phyloP scores from a whole-genome alignment of 1,140 invertebrate species.

The Cyphomyrmex costatus region DNA sequence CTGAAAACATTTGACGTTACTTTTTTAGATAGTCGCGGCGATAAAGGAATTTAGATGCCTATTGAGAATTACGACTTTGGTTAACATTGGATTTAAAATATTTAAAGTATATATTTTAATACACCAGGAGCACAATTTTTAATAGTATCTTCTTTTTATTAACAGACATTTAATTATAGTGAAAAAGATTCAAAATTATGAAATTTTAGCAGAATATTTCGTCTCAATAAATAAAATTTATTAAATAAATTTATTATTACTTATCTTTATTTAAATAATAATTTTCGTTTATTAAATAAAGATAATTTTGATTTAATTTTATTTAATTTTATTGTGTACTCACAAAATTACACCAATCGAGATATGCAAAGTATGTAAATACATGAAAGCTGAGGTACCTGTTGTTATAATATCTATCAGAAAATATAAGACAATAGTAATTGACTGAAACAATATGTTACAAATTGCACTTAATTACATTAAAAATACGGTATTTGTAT shows the following conservation, averaged over 20 bases:
- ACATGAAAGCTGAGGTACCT: too few species aligned
- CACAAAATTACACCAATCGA: too few species aligned
- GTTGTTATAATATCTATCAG: too few species aligned
- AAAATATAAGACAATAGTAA: too few species aligned
- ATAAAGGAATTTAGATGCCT: neutral
- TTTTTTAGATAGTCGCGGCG: neutral
- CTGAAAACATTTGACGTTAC: neutral
- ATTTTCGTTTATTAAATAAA: too few species aligned
- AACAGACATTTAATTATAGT: neutral
- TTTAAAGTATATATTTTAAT: slow-evolving; percentile 11
- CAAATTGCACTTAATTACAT: too few species aligned
- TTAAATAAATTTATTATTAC: neutral
- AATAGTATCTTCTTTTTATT: neutral
- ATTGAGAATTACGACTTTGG: neutral
- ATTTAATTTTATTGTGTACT: too few species aligned
- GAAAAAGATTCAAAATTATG: neutral
- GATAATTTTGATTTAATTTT: too few species aligned
- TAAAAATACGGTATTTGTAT: too few species aligned
- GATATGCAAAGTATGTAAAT: too few species aligned
- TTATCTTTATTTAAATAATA: too few species aligned
- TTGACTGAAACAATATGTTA: too few species aligned
- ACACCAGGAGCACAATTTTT: neutral
- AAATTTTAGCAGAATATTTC: neutral
- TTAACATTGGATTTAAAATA: neutral
- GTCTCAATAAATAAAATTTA: neutral